Evolutionary conservation across 2,888 invertebrate species (phyloP), one percentile per base, ranked within the genome.

Genomic region (Piscicola geometra): DNA sequence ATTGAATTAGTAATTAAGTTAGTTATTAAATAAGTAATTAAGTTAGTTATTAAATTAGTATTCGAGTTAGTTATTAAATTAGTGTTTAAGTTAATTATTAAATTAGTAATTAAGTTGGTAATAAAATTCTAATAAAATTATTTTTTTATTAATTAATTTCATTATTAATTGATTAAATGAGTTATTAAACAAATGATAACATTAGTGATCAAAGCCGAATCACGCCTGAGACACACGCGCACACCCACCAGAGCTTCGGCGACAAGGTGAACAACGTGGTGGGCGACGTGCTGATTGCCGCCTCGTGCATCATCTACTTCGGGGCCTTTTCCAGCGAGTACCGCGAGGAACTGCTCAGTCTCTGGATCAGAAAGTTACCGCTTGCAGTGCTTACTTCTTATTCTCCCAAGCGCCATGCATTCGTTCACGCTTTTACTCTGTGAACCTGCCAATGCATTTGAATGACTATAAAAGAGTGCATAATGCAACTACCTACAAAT

Each of bases 331-430:
- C 86, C 25, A 82, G 82, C 52, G 79, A 78, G 12, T 86, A 86
- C 80, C 78, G 85, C n/a, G 77, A 79, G 25, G 82, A 82, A 76
- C 87, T 94, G 36, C 88, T 91, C 18, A 77, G 83, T 0, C 83
- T 87, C 75, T 94, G 94, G 94, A 88, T 91, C 21, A 28, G 18
- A 18, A 67, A 35, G 67, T 67, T n/a, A n/a, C n/a, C n/a, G n/a
- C n/a, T n/a, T n/a, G n/a, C n/a, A n/a, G n/a, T n/a, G n/a, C n/a
- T n/a, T n/a, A n/a, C n/a, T n/a, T n/a, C n/a, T n/a, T n/a, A n/a
- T n/a, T n/a, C n/a, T n/a, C n/a, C n/a, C n/a, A n/a, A n/a, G n/a
- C n/a, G n/a, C n/a, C n/a, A n/a, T n/a, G n/a, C n/a, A n/a, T n/a
- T n/a, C n/a, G n/a, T n/a, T n/a, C n/a, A n/a, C n/a, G n/a, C n/a